These are phyloP conservation scores for Epicampocera succincta DNA, from an alignment of 2,888 invertebrate genomes.

Conservation along the genomic window DNA sequence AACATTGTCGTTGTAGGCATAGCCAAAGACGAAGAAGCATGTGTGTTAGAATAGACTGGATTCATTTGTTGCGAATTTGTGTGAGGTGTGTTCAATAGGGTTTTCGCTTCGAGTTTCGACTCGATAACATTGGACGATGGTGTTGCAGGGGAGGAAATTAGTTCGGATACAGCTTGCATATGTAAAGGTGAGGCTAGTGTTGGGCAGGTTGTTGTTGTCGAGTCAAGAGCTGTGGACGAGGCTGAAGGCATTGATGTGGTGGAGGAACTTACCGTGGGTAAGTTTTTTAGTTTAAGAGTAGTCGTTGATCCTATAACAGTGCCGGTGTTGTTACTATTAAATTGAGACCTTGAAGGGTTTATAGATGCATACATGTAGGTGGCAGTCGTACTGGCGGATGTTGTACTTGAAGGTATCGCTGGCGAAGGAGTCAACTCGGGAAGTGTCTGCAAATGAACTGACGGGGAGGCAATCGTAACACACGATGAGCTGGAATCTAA, in stretches of 20 bases:
- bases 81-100: constrained; percentile 36
- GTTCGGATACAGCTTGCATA: constrained; percentile 46
- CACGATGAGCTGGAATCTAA: constrained; percentile 53
- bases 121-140: constrained; percentile 29
- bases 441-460: constrained; percentile 52
- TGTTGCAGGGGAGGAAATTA: constrained; percentile 41
- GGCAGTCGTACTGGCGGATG: constrained; percentile 45
- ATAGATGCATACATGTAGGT: constrained; percentile 70
- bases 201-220: constrained; percentile 50
- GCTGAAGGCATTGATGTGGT: constrained; percentile 72
- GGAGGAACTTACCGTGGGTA: constrained; percentile 74
- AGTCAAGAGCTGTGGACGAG: constrained; percentile 68
- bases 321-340: constrained; percentile 52
- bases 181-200: constrained; percentile 50
- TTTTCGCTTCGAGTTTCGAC: constrained; percentile 47
- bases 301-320: constrained; percentile 56
- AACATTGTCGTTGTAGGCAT: constrained; percentile 38
- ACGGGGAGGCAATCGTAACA: constrained; percentile 57
- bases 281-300: constrained; percentile 75
- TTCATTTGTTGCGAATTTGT: constrained; percentile 44
- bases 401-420: constrained; percentile 39
- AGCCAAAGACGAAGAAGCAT: constrained; percentile 2
- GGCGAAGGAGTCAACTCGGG: constrained; percentile 49
- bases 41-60: constrained; percentile 41
- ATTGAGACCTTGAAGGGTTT: constrained; percentile 61